Percentiles rank a stretch among this genome's conserved stretches.
These are phyloP conservation scores for Aptenodytes patagonicus DNA, from an alignment of 2,113 vertebrate genomes.

Conservation along the genomic window DNA sequence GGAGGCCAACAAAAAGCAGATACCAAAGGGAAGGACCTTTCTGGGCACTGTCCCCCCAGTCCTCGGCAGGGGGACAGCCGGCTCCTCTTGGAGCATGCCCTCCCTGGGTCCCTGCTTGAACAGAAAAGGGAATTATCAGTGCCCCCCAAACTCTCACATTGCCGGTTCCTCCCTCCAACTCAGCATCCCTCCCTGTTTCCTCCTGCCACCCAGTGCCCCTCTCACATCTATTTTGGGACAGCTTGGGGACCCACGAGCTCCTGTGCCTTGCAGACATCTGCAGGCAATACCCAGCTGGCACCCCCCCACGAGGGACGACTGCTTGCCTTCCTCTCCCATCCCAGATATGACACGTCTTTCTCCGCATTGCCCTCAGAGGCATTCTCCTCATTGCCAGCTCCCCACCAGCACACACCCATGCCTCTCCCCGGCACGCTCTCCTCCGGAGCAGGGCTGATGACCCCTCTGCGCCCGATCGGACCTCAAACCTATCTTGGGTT, in stretches of 20 bases:
- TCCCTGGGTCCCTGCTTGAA: not conserved
- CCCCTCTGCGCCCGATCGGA: fast-evolving
- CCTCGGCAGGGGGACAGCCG: not conserved
- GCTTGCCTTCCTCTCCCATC: not conserved
- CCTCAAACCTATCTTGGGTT: not conserved
- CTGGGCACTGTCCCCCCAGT: not conserved
- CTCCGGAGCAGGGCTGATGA: fast-evolving
- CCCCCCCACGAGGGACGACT: not conserved
- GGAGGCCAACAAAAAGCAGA: not conserved
- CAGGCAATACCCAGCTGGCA: not conserved
- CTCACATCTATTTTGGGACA: not conserved
- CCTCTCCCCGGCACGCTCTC: not conserved
- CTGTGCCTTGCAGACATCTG: not conserved
- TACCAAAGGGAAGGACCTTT: not conserved
- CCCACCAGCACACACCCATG: fast-evolving
- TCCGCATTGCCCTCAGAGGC: not conserved
- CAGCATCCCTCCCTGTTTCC: not conserved
- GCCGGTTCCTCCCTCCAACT: not conserved
- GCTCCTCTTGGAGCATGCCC: not conserved
- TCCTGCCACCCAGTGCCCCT: not conserved
- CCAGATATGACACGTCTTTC: not conserved
- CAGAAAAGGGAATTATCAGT: not conserved
- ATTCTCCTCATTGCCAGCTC: not conserved
- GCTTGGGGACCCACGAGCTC: not conserved
- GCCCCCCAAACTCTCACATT: not conserved